Evolutionary conservation across 2,888 invertebrate genomes (phyloP), one percentile per base, ranked within the genome.

Genomic region (Trypoxylon attenuatum): DNA sequence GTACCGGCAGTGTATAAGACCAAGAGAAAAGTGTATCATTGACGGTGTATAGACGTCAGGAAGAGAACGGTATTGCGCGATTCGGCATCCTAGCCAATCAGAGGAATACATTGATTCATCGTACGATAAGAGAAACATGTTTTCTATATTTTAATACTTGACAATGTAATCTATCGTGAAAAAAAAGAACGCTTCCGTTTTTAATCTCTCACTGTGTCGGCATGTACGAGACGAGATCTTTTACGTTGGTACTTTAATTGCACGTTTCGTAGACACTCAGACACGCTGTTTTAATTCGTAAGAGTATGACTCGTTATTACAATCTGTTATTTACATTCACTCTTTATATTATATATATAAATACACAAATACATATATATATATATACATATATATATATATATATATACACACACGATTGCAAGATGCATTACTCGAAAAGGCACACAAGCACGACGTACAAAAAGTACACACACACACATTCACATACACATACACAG

Each of bases 251-350:
- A 47, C 29, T 18, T 47, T 27, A 10, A 22, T 10, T 29, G 27
- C 47, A 29, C 27, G 29, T 29, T 46, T 47, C 27, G 16, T 47
- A 27, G 29, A 10, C 18, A 18, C 29, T 27, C 27, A 27, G n/a
- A 19, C 16, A 47, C 18, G 18, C 47, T n/a, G 42, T 42, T 42
- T 16, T 45, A 23, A 45, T 45, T 45, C 25, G 15, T 45, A 45
- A 23, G 16, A 23, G 25, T 45, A 25, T 45, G 45, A 6, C 29
- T 47, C 47, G 27, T 47, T 47, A 47, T 47, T 47, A 18, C 27
- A n/a, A n/a, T n/a, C n/a, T n/a, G n/a, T n/a, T n/a, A n/a, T n/a
- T n/a, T n/a, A n/a, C n/a, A n/a, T n/a, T n/a, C n/a, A 27, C 47
- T 41, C 15, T 41, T 41, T 41, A 27, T 18, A 47, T 47, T 27